A percentile compares a stretch with the other conserved stretches of the same genome.
Conservation (phyloP, 2,888 invertebrate genomes). For the Idaea dimidiata region DNA sequence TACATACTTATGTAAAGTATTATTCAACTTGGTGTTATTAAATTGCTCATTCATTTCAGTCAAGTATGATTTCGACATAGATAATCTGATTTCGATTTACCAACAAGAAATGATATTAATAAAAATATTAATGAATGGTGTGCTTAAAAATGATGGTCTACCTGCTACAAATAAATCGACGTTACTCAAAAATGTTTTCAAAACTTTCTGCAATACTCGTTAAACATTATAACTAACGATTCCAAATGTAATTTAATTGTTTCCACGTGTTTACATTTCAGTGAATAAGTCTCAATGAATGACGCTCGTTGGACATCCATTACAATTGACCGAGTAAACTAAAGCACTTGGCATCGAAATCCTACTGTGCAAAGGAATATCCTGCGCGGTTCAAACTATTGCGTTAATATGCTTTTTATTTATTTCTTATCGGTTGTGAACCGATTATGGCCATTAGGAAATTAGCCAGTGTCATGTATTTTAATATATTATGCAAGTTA, state of each 20-base stretch:
- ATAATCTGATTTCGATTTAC: background rate
- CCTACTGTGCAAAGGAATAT: too few relatives aligned
- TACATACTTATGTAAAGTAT: background rate
- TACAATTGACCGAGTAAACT: constrained; percentile 8
- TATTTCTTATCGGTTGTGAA: too few relatives aligned
- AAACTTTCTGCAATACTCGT: constrained; percentile 9
- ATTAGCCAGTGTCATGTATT: too few relatives aligned
- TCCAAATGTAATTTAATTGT: constrained; percentile 12
- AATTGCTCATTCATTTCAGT: background rate
- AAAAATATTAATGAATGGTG: too few relatives aligned
- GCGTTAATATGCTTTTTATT: too few relatives aligned
- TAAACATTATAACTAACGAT: constrained; percentile 4
- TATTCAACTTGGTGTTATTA: background rate
- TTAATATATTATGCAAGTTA: too few relatives aligned
- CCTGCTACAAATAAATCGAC: background rate
- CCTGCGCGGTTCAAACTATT: too few relatives aligned
- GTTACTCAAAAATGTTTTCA: constrained; percentile 8
- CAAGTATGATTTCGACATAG: background rate
- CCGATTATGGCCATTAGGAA: too few relatives aligned
- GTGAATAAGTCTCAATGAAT: constrained; percentile 7
- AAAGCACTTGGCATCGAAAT: background rate
- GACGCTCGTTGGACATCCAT: constrained; percentile 12
- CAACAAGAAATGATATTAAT: background rate
- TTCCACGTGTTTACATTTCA: constrained; percentile 15
- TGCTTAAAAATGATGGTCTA: background rate